These are phyloP conservation scores for Ifrita kowaldi DNA, from an alignment of 2,113 vertebrate species.

Conservation along the genomic window DNA sequence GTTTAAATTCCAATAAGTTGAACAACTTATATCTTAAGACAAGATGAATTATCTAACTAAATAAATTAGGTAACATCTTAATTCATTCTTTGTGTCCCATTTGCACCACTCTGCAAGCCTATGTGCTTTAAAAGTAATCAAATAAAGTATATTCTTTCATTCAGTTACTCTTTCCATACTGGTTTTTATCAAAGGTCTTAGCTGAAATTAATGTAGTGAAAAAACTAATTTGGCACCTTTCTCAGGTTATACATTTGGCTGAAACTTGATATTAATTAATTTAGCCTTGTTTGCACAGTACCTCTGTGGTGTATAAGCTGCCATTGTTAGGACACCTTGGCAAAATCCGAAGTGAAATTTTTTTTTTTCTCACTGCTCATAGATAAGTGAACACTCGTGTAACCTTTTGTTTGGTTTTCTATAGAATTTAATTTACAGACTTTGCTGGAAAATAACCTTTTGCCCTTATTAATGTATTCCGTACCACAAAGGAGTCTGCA, in stretches of 20 bases:
- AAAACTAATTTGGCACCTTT: neutral
- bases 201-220: neutral
- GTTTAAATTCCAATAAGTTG: neutral
- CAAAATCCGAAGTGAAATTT: constrained; percentile 7
- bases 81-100: neutral
- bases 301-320: neutral
- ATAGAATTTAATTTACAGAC: constrained; percentile 37
- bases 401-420: constrained; percentile 47
- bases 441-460: constrained; percentile 41
- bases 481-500: neutral
- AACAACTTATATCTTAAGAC: neutral
- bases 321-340: neutral
- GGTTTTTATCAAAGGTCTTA: neutral
- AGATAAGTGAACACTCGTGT: neutral
- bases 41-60: neutral
- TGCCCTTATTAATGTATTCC: constrained; percentile 31
- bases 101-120: neutral
- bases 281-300: neutral
- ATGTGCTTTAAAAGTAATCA: neutral
- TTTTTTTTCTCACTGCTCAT: neutral
- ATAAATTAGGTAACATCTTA: neutral
- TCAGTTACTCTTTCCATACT: neutral
- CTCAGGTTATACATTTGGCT: neutral
- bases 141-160: neutral
- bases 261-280: constrained; percentile 25